Evolutionary conservation across 1,140 invertebrate genomes (phyloP).

Genomic region (Drosophila jambulina): DNA sequence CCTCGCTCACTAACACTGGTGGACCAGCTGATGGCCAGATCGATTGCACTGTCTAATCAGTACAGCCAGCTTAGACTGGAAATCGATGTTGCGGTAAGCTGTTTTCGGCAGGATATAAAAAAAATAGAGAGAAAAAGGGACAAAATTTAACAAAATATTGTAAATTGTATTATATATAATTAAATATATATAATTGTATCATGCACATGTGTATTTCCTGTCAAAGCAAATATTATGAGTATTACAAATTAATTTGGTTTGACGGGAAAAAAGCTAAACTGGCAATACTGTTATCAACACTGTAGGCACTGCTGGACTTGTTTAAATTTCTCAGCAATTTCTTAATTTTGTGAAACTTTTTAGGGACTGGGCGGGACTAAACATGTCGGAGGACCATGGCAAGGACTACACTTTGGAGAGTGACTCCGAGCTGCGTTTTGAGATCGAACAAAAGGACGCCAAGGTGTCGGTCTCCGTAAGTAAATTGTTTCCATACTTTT

Average conservation of each 20-base stretch:
- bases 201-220: no score
- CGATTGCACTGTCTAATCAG: background rate
- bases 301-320: background rate
- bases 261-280: background rate
- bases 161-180: no score
- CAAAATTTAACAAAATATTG: no score
- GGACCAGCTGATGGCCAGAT: background rate
- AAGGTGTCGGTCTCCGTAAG: slow-evolving; percentile 93
- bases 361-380: background rate
- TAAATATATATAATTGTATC: no score
- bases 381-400: slow-evolving; percentile 71
- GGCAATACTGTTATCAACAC: background rate
- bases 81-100: background rate
- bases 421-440: slow-evolving; percentile 96
- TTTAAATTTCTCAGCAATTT: slow-evolving; percentile 17
- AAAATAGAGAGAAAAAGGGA: no score
- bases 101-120: background rate
- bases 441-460: slow-evolving; percentile 95
- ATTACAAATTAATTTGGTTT: background rate
- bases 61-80: background rate
- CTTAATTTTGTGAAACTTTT: background rate
- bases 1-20: background rate
- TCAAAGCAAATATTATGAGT: background rate
- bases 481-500: background rate
- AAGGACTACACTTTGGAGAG: slow-evolving; percentile 93